Base-by-base conservation (phyloP, 2,797 vertebrate species). In the Nasua narica region DNA sequence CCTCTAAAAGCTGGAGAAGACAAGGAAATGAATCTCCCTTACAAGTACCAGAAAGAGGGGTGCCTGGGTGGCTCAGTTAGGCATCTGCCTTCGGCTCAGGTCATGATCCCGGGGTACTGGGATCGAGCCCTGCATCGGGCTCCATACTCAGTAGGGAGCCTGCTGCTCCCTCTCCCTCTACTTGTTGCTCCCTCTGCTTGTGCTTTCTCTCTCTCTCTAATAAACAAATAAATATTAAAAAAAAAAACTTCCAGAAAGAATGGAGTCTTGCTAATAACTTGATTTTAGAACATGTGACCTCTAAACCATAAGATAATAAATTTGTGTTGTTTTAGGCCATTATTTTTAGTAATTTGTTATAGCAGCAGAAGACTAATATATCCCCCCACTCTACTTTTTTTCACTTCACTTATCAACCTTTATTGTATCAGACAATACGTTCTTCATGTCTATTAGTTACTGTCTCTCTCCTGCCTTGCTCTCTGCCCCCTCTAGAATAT, bases 271-370 rank as follows among this genome's bases (percentile, higher is more conserved):
- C 37, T 65, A 67, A 81, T 52, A 77, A 29, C 18, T 90, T 95
- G 56, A 78, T 81, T 86, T 56, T 56, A 86, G 74, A n/a, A 50
- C 18, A 58, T 79, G 50, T 58, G 58, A 60, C 50, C 19, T 87
- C 19, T 7, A 67, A 94, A 87, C 52, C 58, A 8, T 50, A 90
- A 96, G 32, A 37, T n/a, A 76, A 70, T 56, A 76, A n/a, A 78
- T 93, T 87, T 84, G 27, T 89, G 15, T 94, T 85, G 52, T 89
- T 83, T 83, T 90, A 86, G 93, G 29, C 29, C 52, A 25, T 69
- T 76, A 32, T 78, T 70, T 54, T 25, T 35, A 29, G 21, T 62
- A 52, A 95, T 89, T 91, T 74, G 7, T 90, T 95, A 84, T 3
- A 93, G 84, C 35, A 91, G 16, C 58, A 91, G 8, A 27, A 94